Evolutionary conservation across 2,888 invertebrate species (phyloP).

Genomic region (Drosophila borealis): DNA sequence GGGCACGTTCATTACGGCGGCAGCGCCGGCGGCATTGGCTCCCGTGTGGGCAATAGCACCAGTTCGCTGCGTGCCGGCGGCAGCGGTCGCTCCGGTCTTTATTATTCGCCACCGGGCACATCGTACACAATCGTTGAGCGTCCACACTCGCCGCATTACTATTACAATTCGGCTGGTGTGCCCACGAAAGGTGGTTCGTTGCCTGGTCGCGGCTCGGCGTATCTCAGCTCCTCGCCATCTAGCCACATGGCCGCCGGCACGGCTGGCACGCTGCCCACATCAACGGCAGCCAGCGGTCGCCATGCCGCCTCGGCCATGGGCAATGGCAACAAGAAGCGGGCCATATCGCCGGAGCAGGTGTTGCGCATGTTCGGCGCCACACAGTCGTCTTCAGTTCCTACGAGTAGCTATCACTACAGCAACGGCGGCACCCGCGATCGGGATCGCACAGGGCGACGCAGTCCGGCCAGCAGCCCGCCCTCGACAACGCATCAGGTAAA

Average conservation of each 20-base stretch:
- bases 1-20: slow-evolving; percentile 59
- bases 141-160: slow-evolving; percentile 89
- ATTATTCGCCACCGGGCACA: slow-evolving; percentile 95
- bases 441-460: slow-evolving; percentile 85
- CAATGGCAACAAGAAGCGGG: slow-evolving; percentile 88
- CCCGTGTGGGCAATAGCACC: slow-evolving; percentile 84
- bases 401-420: slow-evolving; percentile 85
- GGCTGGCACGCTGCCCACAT: slow-evolving; percentile 83
- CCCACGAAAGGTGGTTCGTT: slow-evolving; percentile 84
- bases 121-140: slow-evolving; percentile 95
- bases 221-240: slow-evolving; percentile 88
- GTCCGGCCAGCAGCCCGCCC: slow-evolving; percentile 91
- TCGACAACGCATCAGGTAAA: slow-evolving; percentile 91
- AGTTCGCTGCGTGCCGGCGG: slow-evolving; percentile 85
- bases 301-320: slow-evolving; percentile 78
- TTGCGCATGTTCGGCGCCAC: slow-evolving; percentile 88
- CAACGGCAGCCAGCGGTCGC: slow-evolving; percentile 86
- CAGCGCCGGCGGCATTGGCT: slow-evolving; percentile 50
- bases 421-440: slow-evolving; percentile 84
- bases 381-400: slow-evolving; percentile 86
- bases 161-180: slow-evolving; percentile 85
- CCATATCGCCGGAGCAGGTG: slow-evolving; percentile 94
- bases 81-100: slow-evolving; percentile 88
- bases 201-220: slow-evolving; percentile 87
- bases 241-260: slow-evolving; percentile 86